These are phyloP conservation scores for Nibea albiflora DNA, from an alignment of 2,113 vertebrate species.

Conservation along the genomic window DNA sequence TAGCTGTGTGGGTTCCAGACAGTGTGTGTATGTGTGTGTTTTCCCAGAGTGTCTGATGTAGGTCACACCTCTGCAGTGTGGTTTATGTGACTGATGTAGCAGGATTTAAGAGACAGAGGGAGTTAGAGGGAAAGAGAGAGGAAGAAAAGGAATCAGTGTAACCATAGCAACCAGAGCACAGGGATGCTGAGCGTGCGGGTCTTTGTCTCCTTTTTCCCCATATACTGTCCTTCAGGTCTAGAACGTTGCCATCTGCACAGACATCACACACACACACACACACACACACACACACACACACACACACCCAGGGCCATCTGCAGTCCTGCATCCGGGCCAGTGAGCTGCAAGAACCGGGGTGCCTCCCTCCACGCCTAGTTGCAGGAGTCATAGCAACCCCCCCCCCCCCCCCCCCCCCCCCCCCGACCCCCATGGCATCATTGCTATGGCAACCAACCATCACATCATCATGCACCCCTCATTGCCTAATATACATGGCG, in stretches of 20 bases:
- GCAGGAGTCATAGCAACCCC: slow-evolving; percentile 73
- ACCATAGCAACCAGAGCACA: slow-evolving; percentile 75
- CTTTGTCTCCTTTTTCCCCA: slow-evolving; percentile 67
- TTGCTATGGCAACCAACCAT: slow-evolving; percentile 71
- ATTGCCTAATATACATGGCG: slow-evolving; percentile 48
- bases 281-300: slow-evolving; percentile 40
- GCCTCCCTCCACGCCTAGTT: slow-evolving; percentile 65
- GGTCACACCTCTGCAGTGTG: slow-evolving; percentile 74
- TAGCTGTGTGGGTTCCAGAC: slow-evolving; percentile 27
- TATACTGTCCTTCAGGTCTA: slow-evolving; percentile 60
- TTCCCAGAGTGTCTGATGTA: slow-evolving; percentile 57
- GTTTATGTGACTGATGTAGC: slow-evolving; percentile 41
- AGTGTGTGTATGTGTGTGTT: slow-evolving; percentile 15
- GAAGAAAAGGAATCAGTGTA: slow-evolving; percentile 50
- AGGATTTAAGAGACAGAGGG: slow-evolving; percentile 49
- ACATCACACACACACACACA: slow-evolving; percentile 39
- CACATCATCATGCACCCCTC: slow-evolving; percentile 55
- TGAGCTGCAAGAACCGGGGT: slow-evolving; percentile 57
- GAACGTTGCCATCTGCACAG: slow-evolving; percentile 59
- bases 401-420: too few species aligned
- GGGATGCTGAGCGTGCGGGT: slow-evolving; percentile 66
- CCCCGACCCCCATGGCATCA: slow-evolving; percentile 67
- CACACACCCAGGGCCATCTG: slow-evolving; percentile 72
- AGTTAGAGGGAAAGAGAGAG: slow-evolving; percentile 15
- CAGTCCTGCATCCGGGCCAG: slow-evolving; percentile 68